phyloP scores from a whole-genome alignment of 2,888 invertebrate genomes.

The Megastigmus dorsalis region DNA sequence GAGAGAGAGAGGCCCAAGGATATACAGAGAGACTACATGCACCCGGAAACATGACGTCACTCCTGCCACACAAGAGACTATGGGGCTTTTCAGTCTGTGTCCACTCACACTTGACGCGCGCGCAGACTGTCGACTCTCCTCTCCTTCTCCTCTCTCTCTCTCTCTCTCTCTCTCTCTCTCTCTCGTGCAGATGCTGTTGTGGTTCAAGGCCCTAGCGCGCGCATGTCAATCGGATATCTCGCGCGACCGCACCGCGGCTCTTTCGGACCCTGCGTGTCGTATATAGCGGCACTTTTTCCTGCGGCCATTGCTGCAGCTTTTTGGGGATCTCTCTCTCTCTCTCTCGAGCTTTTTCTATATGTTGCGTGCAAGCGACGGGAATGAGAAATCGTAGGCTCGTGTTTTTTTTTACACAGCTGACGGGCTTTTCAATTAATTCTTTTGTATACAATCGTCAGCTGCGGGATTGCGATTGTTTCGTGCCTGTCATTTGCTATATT shows the following conservation, averaged over 20 bases:
- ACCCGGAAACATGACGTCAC: slow-evolving; percentile 29
- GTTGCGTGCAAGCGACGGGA: too few relatives aligned
- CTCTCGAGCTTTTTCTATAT: too few relatives aligned
- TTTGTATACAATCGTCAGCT: neutral
- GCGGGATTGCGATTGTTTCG: too few relatives aligned
- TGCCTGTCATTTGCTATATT: too few relatives aligned
- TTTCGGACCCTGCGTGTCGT: too few relatives aligned
- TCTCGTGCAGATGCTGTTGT: neutral
- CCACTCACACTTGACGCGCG: slow-evolving; percentile 51
- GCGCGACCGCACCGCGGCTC: too few relatives aligned
- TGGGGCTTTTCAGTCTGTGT: slow-evolving; percentile 25
- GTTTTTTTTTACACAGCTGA: neutral
- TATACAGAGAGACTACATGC: neutral
- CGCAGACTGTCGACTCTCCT: slow-evolving; percentile 1
- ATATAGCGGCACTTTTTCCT: neutral
- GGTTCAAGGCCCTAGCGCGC: neutral
- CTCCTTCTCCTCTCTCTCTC: slow-evolving; percentile 15
- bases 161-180: slow-evolving; percentile 19
- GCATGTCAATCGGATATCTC: neutral
- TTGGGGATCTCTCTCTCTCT: neutral
- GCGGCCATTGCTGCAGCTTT: neutral
- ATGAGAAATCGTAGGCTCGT: neutral
- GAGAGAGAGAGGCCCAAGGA: too few relatives aligned
- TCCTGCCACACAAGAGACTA: too few relatives aligned
- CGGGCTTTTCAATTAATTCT: neutral